Evolutionary conservation across 2,113 vertebrate species (phyloP).

Genomic region (Epinephelus fuscoguttatus): DNA sequence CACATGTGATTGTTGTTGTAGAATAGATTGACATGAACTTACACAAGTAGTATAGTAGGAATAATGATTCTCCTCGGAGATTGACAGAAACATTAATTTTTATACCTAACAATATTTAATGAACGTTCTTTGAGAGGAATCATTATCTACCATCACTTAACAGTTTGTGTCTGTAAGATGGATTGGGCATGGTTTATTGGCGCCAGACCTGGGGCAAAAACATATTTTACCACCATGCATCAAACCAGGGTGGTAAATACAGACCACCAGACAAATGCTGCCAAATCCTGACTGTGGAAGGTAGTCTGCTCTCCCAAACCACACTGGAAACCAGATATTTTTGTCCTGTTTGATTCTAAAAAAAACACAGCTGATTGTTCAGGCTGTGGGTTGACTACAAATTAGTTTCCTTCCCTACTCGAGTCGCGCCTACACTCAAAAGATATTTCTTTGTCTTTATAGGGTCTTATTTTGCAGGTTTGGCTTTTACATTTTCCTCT

Average conservation of each 20-base stretch:
- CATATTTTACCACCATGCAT: not conserved
- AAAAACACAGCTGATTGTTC: not conserved
- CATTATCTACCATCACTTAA: slow-evolving; percentile 48
- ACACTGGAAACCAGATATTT: not conserved
- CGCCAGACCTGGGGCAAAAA: slow-evolving; percentile 64
- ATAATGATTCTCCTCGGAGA: slow-evolving; percentile 65
- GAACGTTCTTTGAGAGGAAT: slow-evolving; percentile 49
- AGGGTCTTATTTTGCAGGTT: no score
- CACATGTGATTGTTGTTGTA: slow-evolving; percentile 37
- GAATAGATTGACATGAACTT: slow-evolving; percentile 37
- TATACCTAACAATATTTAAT: not conserved
- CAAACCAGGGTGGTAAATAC: not conserved
- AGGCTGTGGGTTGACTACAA: not conserved
- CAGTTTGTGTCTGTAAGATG: slow-evolving; percentile 32
- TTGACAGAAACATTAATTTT: not conserved
- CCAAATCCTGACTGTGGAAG: slow-evolving; percentile 17
- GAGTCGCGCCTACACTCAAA: no score
- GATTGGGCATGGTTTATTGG: slow-evolving; percentile 58
- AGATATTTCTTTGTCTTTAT: no score
- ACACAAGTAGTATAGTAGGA: slow-evolving; percentile 1
- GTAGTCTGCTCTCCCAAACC: not conserved
- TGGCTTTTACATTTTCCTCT: no score
- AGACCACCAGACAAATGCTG: slow-evolving; percentile 51
- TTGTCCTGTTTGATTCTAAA: not conserved
- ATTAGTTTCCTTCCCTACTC: not conserved